These are phyloP conservation scores for Zaprionus ghesquierei DNA, from an alignment of 1,140 invertebrate species.

Conservation along the genomic window DNA sequence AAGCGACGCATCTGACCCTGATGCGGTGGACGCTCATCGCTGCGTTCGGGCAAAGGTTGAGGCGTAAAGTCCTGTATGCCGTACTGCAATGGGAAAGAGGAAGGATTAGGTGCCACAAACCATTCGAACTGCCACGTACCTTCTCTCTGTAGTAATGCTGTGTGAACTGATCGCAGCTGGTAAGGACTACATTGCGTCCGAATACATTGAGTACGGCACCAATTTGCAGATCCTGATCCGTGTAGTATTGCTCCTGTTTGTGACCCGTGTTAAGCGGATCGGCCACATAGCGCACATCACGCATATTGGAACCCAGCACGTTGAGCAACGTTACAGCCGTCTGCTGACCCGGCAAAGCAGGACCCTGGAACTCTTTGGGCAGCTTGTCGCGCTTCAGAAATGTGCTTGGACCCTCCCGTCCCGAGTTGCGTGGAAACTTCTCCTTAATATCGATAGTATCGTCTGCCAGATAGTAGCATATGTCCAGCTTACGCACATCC, in stretches of 20 bases:
- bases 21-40: slow-evolving; percentile 58
- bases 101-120: not conserved
- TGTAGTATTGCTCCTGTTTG: slow-evolving; percentile 85
- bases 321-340: slow-evolving; percentile 87
- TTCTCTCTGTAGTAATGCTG: slow-evolving; percentile 92
- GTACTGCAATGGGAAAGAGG: slow-evolving; percentile 44
- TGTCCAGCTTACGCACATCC: slow-evolving; percentile 88
- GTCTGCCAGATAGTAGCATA: slow-evolving; percentile 93
- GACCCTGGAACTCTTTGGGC: slow-evolving; percentile 86
- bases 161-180: slow-evolving; percentile 93
- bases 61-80: slow-evolving; percentile 86
- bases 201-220: slow-evolving; percentile 91
- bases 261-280: slow-evolving; percentile 85
- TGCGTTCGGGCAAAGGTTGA: slow-evolving; percentile 83
- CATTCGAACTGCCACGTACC: slow-evolving; percentile 18
- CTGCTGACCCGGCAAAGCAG: slow-evolving; percentile 86
- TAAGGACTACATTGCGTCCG: slow-evolving; percentile 90
- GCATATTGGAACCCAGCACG: slow-evolving; percentile 86
- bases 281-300: slow-evolving; percentile 85
- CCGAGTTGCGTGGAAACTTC: slow-evolving; percentile 87
- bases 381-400: slow-evolving; percentile 90
- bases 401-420: slow-evolving; percentile 87
- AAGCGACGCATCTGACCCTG: slow-evolving; percentile 83
- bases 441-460: slow-evolving; percentile 95
- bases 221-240: slow-evolving; percentile 88